Evolutionary conservation across 2,797 vertebrate genomes (phyloP).

Genomic region (Propithecus perrieri): DNA sequence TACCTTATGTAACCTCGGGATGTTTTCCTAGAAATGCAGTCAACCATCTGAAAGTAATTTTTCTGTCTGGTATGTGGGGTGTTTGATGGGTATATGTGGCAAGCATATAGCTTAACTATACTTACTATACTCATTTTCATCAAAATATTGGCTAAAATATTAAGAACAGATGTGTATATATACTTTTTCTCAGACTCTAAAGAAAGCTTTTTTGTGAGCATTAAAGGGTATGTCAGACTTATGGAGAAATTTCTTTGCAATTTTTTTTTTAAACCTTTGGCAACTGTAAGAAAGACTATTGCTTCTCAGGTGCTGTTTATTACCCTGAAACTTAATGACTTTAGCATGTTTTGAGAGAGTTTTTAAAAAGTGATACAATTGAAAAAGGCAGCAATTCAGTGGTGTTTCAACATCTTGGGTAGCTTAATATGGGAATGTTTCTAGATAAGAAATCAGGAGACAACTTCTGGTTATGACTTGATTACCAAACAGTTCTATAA

Average conservation of each 20-base stretch:
- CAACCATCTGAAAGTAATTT: constrained; percentile 78
- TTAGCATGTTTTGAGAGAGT: constrained; percentile 18
- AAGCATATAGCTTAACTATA: constrained; percentile 65
- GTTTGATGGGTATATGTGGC: constrained; percentile 58
- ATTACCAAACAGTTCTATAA: constrained; percentile 30
- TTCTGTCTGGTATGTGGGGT: constrained; percentile 63
- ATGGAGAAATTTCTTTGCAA: constrained; percentile 29
- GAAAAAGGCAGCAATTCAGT: constrained; percentile 38
- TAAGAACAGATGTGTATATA: constrained; percentile 70
- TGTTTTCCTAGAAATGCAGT: constrained; percentile 70
- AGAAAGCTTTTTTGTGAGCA: constrained; percentile 40
- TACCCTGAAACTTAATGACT: constrained; percentile 42
- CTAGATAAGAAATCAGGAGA: constrained; percentile 14
- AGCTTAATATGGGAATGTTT: constrained; percentile 26
- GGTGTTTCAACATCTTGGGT: background rate
- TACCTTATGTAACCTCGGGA: constrained; percentile 69
- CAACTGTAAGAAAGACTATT: constrained; percentile 21
- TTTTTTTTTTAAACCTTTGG: background rate
- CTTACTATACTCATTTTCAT: constrained; percentile 65
- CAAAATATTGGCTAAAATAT: constrained; percentile 71
- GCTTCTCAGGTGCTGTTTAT: constrained; percentile 44
- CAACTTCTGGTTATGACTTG: constrained; percentile 20
- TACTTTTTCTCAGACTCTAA: constrained; percentile 46
- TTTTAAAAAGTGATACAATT: background rate
- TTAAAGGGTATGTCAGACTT: constrained; percentile 47